A percentile compares a stretch with the other conserved stretches of the same genome.
phyloP scores from a whole-genome alignment of 2,113 vertebrate genomes.

The Oenanthe oenanthe region DNA sequence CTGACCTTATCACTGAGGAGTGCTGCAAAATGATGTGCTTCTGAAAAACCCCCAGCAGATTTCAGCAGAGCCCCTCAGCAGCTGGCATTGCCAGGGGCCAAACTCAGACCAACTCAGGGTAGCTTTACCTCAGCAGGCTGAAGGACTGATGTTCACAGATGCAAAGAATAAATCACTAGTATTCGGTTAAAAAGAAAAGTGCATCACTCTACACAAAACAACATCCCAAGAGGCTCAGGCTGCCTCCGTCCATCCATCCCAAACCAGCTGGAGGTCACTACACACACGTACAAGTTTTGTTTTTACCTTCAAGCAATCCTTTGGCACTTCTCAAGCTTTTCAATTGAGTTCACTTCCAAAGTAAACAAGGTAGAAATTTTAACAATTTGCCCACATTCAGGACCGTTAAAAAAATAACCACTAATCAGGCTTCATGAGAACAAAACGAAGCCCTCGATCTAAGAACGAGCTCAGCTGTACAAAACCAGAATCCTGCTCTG shows the following conservation, averaged over 20 bases:
- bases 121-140: fast-evolving
- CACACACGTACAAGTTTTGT: not conserved
- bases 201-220: not conserved
- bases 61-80: not conserved
- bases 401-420: not conserved
- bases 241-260: not conserved
- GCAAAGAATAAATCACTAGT: not conserved
- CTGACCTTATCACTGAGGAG: not conserved
- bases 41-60: not conserved
- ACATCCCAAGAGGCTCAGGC: not conserved
- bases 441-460: not conserved
- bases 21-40: not conserved
- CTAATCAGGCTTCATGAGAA: not conserved
- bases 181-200: not conserved
- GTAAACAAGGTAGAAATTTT: not conserved
- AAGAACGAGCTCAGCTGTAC: not conserved
- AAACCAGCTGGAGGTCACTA: not conserved
- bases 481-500: not conserved
- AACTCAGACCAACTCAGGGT: fast-evolving
- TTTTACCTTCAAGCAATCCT: not conserved
- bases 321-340: not conserved
- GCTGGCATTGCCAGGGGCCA: not conserved
- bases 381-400: not conserved
- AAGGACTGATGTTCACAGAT: not conserved
- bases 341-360: not conserved